Base-by-base conservation (phyloP, 2,113 vertebrate species). In the Calonectris borealis region DNA sequence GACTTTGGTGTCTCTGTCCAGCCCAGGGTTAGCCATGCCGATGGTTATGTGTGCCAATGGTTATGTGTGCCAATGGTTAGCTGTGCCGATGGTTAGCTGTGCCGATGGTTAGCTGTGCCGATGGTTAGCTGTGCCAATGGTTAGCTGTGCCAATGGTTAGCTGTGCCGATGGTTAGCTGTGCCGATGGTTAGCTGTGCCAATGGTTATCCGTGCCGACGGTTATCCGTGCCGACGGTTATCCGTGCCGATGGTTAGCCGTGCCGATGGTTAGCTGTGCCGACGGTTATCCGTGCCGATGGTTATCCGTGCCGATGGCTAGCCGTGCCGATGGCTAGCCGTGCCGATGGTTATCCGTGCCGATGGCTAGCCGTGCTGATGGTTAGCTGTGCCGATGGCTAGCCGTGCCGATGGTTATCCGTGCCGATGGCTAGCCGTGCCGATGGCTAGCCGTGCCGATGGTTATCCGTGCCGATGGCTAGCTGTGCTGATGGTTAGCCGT, bases 261-360 rank as follows among this genome's bases (percentile, higher is more conserved):
- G 20, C 36, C 4, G 5, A 51, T 6, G 16, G 42, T 16, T 25
- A 77, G 14, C 57, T 4, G 2, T 13, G 20, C 11, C 0, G 1
- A 7, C 3, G 17, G 60, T 6, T 25, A 20, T 9, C 36, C 2
- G 3, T 46, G 57, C 38, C 38, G 38, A 40, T 10, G 38, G 38
- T 40, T 40, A 40, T 8, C 38, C 38, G 11, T 40, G 38, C 38
- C 38, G 38, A 40, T 8, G 25, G 8, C 10, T 24, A 49, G 24
- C 80, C 2, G 3, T 16, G 27, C 11, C 3, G 0, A 3, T 31
- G 16, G 29, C 7, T 51, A 16, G 18, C 62, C 1, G 5, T 26
- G 42, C 12, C 3, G 0, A 16, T 21, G 13, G n/a, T 22, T 60
- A n/a, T 6, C 58, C 1, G 4, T 54, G 32, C 16, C 1, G 0